A percentile compares a stretch with the other conserved stretches of the same genome.
These are phyloP conservation scores for Laterallus jamaicensis DNA, from an alignment of 2,113 vertebrate genomes.

Conservation along the genomic window DNA sequence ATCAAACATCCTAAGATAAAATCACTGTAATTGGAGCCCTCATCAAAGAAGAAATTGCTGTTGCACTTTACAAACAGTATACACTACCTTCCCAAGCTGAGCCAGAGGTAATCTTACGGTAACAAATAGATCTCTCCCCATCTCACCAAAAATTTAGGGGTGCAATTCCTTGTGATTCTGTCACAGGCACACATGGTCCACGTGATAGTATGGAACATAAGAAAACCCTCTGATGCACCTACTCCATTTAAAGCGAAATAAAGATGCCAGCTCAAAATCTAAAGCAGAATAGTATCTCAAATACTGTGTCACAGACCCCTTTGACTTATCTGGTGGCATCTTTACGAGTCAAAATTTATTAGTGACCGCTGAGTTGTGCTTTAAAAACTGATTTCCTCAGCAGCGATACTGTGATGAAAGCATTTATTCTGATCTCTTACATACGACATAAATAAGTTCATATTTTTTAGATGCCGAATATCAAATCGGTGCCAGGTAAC, in stretches of 20 bases:
- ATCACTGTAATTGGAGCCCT: slow-evolving; percentile 39
- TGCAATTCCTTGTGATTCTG: neutral
- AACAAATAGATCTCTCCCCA: neutral
- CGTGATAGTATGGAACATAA: neutral
- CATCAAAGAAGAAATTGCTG: slow-evolving; percentile 44
- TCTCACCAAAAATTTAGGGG: neutral
- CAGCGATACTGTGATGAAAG: neutral
- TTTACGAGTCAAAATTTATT: neutral
- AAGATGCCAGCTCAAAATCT: neutral
- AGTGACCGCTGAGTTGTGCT: neutral
- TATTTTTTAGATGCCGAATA: slow-evolving; percentile 9
- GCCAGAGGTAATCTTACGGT: neutral
- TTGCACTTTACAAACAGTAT: neutral
- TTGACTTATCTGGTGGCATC: neutral
- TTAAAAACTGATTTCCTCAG: slow-evolving; percentile 1
- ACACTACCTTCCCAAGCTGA: neutral
- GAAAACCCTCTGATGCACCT: neutral
- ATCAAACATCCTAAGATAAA: slow-evolving; percentile 36
- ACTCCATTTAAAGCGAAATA: neutral
- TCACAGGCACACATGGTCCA: neutral
- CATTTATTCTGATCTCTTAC: neutral
- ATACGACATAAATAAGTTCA: neutral
- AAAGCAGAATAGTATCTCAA: neutral
- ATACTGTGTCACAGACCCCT: neutral
- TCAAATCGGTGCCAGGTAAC: neutral